Conservation (phyloP, 2,113 vertebrate species). For the Heterocephalus glaber region DNA sequence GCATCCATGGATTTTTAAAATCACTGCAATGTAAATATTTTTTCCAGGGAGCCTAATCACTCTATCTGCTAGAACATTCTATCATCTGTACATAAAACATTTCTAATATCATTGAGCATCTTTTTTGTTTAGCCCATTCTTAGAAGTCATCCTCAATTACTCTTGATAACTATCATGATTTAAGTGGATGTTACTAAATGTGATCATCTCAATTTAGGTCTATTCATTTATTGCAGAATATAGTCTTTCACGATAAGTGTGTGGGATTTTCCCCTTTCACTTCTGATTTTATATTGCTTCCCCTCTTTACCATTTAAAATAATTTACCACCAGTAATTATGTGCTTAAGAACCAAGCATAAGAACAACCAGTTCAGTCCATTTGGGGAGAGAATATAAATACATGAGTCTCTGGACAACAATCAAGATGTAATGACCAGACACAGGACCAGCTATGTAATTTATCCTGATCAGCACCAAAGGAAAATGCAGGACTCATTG, state of each 20-base stretch:
- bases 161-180: background rate
- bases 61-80: background rate
- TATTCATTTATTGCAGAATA: background rate
- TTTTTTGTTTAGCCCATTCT: background rate
- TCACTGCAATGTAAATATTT: background rate
- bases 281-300: constrained; percentile 33
- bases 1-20: background rate
- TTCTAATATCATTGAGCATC: background rate
- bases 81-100: background rate
- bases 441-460: background rate
- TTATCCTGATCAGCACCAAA: background rate
- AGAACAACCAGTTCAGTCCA: background rate
- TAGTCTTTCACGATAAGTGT: background rate
- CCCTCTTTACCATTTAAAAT: background rate
- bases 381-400: background rate
- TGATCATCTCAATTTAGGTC: background rate
- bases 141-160: background rate
- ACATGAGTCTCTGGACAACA: background rate
- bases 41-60: background rate
- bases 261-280: background rate
- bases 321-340: background rate
- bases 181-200: background rate
- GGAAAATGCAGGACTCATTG: background rate
- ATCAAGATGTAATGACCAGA: background rate
- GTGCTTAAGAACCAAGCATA: background rate